phyloP scores from a whole-genome alignment of 2,888 invertebrate genomes.

The Synanthedon myopaeformis region DNA sequence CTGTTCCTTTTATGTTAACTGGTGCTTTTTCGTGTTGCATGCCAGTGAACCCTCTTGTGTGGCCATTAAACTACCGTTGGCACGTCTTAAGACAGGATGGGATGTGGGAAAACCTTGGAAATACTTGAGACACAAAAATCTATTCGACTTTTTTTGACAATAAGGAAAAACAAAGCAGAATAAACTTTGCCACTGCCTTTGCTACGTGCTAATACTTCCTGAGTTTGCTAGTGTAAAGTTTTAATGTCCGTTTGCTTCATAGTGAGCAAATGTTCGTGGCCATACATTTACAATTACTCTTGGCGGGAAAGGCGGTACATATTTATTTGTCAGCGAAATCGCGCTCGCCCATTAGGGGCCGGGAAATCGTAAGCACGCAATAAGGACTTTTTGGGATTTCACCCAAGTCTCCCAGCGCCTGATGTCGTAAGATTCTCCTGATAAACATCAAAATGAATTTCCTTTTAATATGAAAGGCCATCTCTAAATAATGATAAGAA shows the following conservation, averaged over 20 bases:
- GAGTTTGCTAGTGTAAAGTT: too few species aligned
- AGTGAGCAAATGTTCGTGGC: conserved; percentile 12
- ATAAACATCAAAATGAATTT: conserved; percentile 5
- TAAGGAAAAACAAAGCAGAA: too few species aligned
- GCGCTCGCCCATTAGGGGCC: conserved; percentile 47
- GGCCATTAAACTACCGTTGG: conserved; percentile 25
- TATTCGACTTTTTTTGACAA: too few species aligned
- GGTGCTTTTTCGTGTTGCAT: conserved; percentile 55
- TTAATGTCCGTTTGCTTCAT: too few species aligned
- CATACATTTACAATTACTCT: conserved; percentile 39
- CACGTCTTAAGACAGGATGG: too few species aligned
- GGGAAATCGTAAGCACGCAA: conserved; percentile 53
- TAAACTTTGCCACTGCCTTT: too few species aligned
- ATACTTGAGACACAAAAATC: too few species aligned
- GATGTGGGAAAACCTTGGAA: too few species aligned
- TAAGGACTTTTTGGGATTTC: conserved; percentile 45
- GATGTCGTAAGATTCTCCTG: conserved; percentile 16
- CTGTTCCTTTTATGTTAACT: conserved; percentile 54
- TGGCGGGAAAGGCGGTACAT: conserved; percentile 41
- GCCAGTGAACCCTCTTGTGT: conserved; percentile 34
- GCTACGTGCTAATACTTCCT: too few species aligned
- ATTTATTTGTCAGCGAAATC: conserved; percentile 65
- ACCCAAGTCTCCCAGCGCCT: conserved; percentile 15
- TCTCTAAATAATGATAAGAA: background rate
- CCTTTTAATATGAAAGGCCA: background rate